Conservation (phyloP, 2,888 invertebrate species). For the Noctuana brunneofusca region DNA sequence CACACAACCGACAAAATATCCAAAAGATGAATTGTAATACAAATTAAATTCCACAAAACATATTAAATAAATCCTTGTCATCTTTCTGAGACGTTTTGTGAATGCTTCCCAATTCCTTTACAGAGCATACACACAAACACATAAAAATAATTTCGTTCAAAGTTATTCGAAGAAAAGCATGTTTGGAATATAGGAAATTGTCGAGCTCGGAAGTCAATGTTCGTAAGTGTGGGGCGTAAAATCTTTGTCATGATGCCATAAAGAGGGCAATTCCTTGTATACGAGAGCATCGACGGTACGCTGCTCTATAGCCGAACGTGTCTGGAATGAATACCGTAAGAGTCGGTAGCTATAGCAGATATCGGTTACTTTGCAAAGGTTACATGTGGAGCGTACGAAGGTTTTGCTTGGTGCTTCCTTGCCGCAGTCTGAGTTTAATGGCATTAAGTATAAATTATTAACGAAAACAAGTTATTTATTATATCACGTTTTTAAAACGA, state of each 20-base stretch:
- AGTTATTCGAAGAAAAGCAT: constrained; percentile 27
- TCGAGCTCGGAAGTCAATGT: constrained; percentile 67
- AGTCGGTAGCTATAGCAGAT: neutral
- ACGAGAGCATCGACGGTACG: constrained; percentile 58
- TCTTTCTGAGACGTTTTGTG: neutral
- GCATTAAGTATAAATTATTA: neutral
- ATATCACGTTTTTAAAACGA: too few species aligned
- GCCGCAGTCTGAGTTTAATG: neutral
- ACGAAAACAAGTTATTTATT: too few species aligned
- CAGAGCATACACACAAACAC: too few species aligned
- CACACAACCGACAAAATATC: neutral
- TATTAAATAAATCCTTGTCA: neutral
- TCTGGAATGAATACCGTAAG: constrained; percentile 54
- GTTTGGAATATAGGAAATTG: constrained; percentile 61
- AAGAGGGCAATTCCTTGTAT: constrained; percentile 73
- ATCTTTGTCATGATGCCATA: constrained; percentile 67
- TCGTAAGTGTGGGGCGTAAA: constrained; percentile 71
- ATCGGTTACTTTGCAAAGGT: constrained; percentile 11
- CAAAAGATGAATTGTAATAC: neutral
- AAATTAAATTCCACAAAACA: constrained; percentile 5
- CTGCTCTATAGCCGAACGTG: constrained; percentile 62
- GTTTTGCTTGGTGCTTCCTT: neutral
- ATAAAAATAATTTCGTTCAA: neutral
- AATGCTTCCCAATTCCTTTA: neutral
- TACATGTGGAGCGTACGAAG: neutral